A percentile compares a stretch with the other conserved stretches of the same genome.
phyloP scores from a whole-genome alignment of 2,113 vertebrate genomes.

The Bos javanicus region DNA sequence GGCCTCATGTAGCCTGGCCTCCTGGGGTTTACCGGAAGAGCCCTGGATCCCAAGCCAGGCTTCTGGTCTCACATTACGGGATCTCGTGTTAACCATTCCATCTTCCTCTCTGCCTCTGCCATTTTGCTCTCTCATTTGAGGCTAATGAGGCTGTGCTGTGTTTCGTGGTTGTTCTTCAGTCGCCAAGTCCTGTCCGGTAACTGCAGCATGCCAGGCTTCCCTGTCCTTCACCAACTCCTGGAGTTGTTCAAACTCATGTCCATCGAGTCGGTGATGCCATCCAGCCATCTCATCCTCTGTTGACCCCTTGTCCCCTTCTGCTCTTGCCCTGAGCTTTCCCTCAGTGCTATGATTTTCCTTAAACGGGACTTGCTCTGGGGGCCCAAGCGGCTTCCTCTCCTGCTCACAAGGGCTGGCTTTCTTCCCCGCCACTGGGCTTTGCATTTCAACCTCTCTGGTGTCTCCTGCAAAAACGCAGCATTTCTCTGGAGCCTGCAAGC shows the following conservation, averaged over 20 bases:
- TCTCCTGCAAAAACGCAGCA: accelerated
- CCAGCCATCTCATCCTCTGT: neutral
- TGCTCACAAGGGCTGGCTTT: neutral
- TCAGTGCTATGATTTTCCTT: neutral
- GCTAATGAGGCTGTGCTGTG: neutral
- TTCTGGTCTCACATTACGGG: accelerated
- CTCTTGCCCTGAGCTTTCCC: neutral
- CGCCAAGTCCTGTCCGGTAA: accelerated
- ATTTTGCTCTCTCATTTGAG: neutral
- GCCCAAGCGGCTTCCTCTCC: accelerated
- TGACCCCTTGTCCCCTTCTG: neutral
- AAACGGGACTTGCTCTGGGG: neutral
- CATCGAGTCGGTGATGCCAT: neutral
- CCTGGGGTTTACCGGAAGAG: neutral
- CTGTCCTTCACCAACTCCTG: neutral
- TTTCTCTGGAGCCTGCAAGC: neutral
- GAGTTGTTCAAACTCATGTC: neutral
- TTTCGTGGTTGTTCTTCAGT: neutral
- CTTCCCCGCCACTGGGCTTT: accelerated
- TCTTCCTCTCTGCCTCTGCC: neutral
- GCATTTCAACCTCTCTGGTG: neutral
- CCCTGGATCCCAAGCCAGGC: accelerated
- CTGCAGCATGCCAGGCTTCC: neutral
- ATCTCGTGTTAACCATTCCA: neutral
- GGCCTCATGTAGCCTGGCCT: accelerated